Evolutionary conservation across 92 coral and sea anemone genomes (phyloP).

Genomic region (Bergia sp.): DNA sequence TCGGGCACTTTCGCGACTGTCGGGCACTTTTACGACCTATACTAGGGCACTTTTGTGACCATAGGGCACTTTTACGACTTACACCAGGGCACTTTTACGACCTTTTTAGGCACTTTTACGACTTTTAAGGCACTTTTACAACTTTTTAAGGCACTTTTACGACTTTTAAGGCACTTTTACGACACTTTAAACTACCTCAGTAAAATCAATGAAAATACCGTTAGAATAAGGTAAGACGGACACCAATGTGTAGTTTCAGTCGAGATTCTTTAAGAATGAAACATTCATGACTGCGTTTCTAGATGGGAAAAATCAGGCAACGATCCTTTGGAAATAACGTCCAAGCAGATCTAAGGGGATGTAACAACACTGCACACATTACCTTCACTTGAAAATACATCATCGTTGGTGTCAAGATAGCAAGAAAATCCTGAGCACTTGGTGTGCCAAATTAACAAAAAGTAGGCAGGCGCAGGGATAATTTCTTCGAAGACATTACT

Average conservation of each 20-base stretch:
- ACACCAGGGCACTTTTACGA: no score
- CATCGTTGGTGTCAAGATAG: background rate
- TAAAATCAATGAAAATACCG: no score
- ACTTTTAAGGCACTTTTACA: constrained; percentile 10
- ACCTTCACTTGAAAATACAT: background rate
- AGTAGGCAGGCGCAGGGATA: background rate
- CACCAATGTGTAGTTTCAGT: constrained; percentile 1
- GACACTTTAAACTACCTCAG: background rate
- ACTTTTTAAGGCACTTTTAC: background rate
- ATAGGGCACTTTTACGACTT: background rate
- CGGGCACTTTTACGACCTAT: constrained; percentile 13
- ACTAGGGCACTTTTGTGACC: background rate
- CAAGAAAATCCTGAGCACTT: background rate
- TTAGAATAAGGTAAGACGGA: background rate
- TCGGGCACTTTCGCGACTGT: constrained; percentile 1
- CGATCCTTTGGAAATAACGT: background rate
- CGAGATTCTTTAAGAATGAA: background rate
- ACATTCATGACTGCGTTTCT: background rate
- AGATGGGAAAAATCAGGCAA: background rate
- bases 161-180: constrained; percentile 9
- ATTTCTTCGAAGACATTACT: background rate
- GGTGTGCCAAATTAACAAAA: background rate
- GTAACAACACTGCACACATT: background rate
- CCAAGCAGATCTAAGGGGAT: background rate
- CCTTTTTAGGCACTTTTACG: background rate